Evolutionary conservation across 2,113 vertebrate genomes (phyloP), one percentile per base, ranked within the genome.

Genomic region (Oncorhynchus masou): DNA sequence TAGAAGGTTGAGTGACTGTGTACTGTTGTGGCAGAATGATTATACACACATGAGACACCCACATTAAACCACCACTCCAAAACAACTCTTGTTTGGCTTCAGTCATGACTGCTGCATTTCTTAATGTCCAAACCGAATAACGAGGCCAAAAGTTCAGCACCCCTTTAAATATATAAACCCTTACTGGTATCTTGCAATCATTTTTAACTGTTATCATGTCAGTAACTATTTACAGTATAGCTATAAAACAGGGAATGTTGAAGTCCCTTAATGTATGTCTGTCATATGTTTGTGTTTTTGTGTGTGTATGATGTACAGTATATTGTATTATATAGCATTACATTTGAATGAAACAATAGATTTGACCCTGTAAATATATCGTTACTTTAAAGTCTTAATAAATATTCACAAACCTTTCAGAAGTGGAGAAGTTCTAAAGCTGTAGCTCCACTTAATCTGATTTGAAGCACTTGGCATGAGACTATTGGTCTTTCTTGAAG

Each of bases 321-420:
- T 70, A 45, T 22, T 68, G 8, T 9, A 39, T 9, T 39, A 9
- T 39, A 39, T 34, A 39, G 16, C 29, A n/a, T 68, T 19, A 27
- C 27, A 45, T 70, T 70, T 70, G 68, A 49, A 70, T 48, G 22
- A 24, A 66, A 66, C 25, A 15, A 66, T 24, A 66, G 19, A 15
- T 60, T 9, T 39, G 39, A 39, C 2, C 8, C 19, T 22, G 64
- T 68, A 70, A 70, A 70, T 70, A 49, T 49, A 70, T 25, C 16
- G 39, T 69, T 69, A 45, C 68, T n/a, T 48, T 69, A 34, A 62
- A 39, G 68, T 45, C 68, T 69, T 34, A 34, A 34, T 34, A 48
- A 70, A 22, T 29, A 4, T 39, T 9, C 39, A 39, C 39, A 24
- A 66, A 66, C 5, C n/a, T 29, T 66, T 39, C 5, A 15, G 64